phyloP scores from a whole-genome alignment of 2,797 vertebrate species.

The Pangasius larnaudii region DNA sequence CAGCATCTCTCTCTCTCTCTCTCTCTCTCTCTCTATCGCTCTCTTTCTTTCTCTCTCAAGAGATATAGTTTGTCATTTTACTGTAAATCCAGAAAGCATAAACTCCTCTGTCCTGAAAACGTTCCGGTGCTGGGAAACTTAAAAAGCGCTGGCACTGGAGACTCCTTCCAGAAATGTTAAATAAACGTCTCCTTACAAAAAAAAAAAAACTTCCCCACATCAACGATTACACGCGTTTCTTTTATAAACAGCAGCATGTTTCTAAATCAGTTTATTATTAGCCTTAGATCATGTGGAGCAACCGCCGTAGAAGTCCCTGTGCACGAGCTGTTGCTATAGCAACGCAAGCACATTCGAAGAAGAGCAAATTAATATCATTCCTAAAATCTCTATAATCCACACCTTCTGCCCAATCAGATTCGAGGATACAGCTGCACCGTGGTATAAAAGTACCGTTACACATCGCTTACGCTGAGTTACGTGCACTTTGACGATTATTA shows the following conservation, averaged over 20 bases:
- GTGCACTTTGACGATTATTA: no score
- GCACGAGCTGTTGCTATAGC: background rate
- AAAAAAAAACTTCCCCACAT: background rate
- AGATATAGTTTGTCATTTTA: background rate
- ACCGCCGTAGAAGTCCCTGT: background rate
- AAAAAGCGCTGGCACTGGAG: background rate
- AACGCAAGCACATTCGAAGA: background rate
- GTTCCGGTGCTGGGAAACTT: background rate
- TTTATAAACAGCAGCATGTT: no score
- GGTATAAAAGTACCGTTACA: background rate
- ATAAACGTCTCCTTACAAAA: background rate
- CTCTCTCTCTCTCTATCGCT: background rate
- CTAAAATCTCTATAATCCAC: no score
- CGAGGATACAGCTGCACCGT: background rate
- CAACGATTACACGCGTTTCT: no score
- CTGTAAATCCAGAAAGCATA: background rate
- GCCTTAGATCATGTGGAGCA: background rate
- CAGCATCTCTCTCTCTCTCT: background rate
- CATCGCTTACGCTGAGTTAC: background rate
- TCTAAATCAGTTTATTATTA: background rate
- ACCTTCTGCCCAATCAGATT: background rate
- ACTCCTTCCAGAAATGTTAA: background rate
- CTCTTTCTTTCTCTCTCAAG: no score
- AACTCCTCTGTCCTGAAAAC: background rate
- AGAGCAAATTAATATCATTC: background rate